A percentile compares a stretch with the other conserved stretches of the same genome.
These are phyloP conservation scores for Ophiodon elongatus DNA, from an alignment of 2,113 vertebrate species.

Conservation along the genomic window DNA sequence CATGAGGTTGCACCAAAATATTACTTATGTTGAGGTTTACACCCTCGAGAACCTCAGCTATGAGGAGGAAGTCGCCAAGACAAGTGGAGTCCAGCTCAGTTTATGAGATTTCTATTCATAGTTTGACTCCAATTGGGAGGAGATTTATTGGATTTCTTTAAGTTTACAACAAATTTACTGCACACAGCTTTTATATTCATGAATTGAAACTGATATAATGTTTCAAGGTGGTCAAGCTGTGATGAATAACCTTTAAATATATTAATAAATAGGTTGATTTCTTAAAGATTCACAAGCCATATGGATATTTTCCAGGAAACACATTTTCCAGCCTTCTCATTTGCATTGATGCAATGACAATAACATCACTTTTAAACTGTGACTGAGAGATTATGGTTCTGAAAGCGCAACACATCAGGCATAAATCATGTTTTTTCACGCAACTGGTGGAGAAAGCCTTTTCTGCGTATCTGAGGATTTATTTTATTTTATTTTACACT, in stretches of 20 bases:
- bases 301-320: constrained; percentile 7
- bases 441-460: background rate
- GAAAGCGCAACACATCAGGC: background rate
- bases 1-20: constrained; percentile 77
- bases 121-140: constrained; percentile 19
- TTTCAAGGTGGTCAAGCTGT: background rate
- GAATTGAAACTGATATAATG: background rate
- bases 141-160: constrained; percentile 14
- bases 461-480: background rate
- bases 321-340: constrained; percentile 2
- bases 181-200: background rate
- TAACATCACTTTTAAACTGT: constrained; percentile 5
- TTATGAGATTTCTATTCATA: constrained; percentile 63
- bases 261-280: background rate
- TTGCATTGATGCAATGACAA: constrained; percentile 14
- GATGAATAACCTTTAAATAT: background rate
- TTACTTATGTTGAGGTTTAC: constrained; percentile 61
- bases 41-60: constrained; percentile 74
- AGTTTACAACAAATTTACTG: background rate
- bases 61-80: constrained; percentile 63
- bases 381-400: background rate
- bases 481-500: background rate
- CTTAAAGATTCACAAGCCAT: background rate
- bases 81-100: constrained; percentile 34
- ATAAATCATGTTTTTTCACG: constrained; percentile 13